Percentiles rank a stretch among this genome's conserved stretches.
Conservation (phyloP, 1,140 invertebrate species). For the Portunus trituberculatus region DNA sequence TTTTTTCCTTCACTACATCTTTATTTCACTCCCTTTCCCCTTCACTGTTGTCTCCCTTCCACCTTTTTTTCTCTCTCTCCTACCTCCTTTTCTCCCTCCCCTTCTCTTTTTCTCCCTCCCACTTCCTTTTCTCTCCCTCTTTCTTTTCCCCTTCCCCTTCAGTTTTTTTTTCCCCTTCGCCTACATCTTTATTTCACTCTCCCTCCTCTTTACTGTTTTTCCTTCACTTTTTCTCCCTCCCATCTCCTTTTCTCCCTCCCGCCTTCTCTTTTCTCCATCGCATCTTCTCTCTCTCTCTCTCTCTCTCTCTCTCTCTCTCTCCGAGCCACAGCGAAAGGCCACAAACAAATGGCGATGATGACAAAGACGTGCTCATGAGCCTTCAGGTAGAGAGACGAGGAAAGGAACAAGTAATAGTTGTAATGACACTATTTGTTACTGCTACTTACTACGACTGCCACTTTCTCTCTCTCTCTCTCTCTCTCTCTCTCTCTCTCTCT, state of each 20-base stretch:
- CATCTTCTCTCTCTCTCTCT: background rate
- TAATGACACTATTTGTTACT: background rate
- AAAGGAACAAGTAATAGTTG: background rate
- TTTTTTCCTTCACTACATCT: background rate
- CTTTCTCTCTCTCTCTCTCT: slow-evolving; percentile 11
- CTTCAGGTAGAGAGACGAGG: background rate
- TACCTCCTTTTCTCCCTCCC: background rate
- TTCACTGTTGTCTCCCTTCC: background rate
- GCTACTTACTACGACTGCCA: background rate
- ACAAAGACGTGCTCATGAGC: background rate
- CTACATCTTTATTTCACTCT: too few species aligned
- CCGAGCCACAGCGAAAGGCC: background rate
- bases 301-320: background rate
- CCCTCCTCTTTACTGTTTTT: too few species aligned
- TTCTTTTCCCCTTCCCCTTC: too few species aligned
- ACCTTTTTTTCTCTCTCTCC: background rate
- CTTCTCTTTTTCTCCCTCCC: too few species aligned
- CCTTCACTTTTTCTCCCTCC: too few species aligned
- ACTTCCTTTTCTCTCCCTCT: too few species aligned
- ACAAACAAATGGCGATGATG: background rate
- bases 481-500: slow-evolving; percentile 6
- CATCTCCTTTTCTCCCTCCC: too few species aligned
- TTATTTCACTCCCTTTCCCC: background rate
- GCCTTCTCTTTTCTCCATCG: too few species aligned
- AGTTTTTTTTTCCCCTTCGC: too few species aligned